These are phyloP conservation scores for Crossaster papposus DNA, from an alignment of 53 echinoderm and acorn worm genomes.

Conservation along the genomic window DNA sequence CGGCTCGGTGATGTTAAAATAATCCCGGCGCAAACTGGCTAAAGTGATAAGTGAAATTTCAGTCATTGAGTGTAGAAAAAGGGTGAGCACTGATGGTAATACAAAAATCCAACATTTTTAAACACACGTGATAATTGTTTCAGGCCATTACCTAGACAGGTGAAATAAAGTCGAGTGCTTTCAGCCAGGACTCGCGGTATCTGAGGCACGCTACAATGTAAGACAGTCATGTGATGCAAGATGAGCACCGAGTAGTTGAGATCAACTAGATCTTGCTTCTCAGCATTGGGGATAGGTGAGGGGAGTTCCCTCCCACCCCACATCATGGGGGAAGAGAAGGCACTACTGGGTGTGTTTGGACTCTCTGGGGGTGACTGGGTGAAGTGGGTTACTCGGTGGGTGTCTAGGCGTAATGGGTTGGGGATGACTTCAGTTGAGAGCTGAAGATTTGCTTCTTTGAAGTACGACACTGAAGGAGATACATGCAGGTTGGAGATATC, in stretches of 20 bases:
- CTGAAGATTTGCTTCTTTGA: background rate
- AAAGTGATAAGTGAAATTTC: too few species aligned
- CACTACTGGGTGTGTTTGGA: slow-evolving; percentile 11
- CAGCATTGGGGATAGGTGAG: background rate
- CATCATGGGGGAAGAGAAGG: slow-evolving; percentile 16
- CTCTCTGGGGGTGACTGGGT: slow-evolving; percentile 31
- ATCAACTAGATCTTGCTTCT: slow-evolving; percentile 66
- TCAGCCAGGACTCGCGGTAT: slow-evolving; percentile 67
- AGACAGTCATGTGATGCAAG: slow-evolving; percentile 78
- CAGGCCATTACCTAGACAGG: slow-evolving; percentile 81
- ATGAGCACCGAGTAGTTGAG: slow-evolving; percentile 83
- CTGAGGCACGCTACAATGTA: slow-evolving; percentile 76
- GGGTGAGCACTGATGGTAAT: too few species aligned
- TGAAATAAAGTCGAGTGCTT: slow-evolving; percentile 75
- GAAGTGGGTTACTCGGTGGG: background rate
- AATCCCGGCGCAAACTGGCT: too few species aligned
- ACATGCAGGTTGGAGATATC: slow-evolving; percentile 4
- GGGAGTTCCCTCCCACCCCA: slow-evolving; percentile 24
- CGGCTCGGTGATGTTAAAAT: too few species aligned
- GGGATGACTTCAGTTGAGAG: background rate
- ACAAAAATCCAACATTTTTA: too few species aligned
- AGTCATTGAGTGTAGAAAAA: too few species aligned
- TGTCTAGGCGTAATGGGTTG: slow-evolving; percentile 16
- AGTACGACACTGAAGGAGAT: background rate
- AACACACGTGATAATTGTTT: background rate